Evolutionary conservation across 2,113 vertebrate genomes (phyloP), one percentile per base, ranked within the genome.

Genomic region (Myxocyprinus asiaticus): DNA sequence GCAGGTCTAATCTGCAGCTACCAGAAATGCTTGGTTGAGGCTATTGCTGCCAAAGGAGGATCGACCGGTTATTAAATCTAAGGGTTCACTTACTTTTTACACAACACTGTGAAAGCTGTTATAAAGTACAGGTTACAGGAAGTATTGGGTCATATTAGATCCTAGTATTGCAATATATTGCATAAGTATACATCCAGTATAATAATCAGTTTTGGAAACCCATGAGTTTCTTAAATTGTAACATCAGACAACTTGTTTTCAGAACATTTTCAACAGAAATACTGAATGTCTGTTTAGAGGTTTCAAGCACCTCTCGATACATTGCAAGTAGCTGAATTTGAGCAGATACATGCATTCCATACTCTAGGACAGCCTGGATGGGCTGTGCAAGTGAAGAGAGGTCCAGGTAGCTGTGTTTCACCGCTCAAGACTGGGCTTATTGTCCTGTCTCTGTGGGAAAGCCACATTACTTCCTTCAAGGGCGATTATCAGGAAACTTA

Each of bases 371-470:
- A 64, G 71, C 73, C 43, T 47, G 76, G 82, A 81, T 75, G 55
- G 70, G 69, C 56, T 11, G 5, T 71, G 66, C 53, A 62, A 73
- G 77, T 15, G 63, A 59, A 77, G 67, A 74, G 75, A 69, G 78
- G 65, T 65, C 73, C 69, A 81, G 79, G 78, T 78, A 80, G 82
- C 51, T 59, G 71, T 70, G 87, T 77, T 84, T 68, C 88, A 88
- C 89, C 91, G 90, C 90, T 92, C 93, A 76, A 86, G 88, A 89
- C 89, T 83, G 78, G 9, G 82, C 67, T 85, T 87, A 91, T 93
- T 93, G 93, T 94, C 91, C 89, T 81, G n/a, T n/a, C 43, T 79
- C 89, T 93, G 93, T 94, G 94, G 92, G 94, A 94, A 95, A 94
- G 66, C 80, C 76, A 79, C 80, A 92, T 87, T 82, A 87, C 86